A percentile compares a stretch with the other conserved stretches of the same genome.
Evolutionary conservation across 2,113 vertebrate genomes (phyloP).

Genomic region (Eurystomus gularis): DNA sequence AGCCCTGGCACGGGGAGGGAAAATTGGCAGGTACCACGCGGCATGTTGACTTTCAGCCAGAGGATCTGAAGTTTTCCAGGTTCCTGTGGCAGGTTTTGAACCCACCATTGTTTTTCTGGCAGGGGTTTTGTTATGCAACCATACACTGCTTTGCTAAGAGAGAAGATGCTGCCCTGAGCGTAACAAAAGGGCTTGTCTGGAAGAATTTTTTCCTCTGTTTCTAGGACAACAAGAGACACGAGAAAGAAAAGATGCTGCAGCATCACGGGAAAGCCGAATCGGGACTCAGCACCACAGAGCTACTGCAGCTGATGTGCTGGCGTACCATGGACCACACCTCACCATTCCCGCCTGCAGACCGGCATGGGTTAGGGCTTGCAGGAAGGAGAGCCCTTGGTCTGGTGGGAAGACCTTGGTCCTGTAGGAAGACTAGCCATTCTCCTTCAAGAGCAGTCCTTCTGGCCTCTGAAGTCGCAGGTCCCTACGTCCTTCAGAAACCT

Average conservation of each 20-base stretch:
- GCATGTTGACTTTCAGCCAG: not conserved
- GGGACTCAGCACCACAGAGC: not conserved
- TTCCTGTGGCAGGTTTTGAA: not conserved
- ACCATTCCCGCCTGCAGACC: not conserved
- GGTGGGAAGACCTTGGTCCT: not conserved
- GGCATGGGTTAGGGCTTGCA: not conserved
- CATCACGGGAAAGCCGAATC: not conserved
- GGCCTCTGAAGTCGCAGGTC: not conserved
- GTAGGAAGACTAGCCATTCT: not conserved
- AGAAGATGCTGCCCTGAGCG: not conserved
- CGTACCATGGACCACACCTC: accelerated
- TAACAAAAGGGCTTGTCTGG: slow-evolving; percentile 22
- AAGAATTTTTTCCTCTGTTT: slow-evolving; percentile 53
- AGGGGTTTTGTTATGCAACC: not conserved
- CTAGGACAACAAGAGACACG: slow-evolving; percentile 60
- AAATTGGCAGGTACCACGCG: not conserved
- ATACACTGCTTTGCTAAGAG: not conserved
- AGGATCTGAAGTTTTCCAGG: not conserved
- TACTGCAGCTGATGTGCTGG: not conserved
- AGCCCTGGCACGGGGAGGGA: not conserved
- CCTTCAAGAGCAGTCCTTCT: not conserved
- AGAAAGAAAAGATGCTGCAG: slow-evolving; percentile 33
- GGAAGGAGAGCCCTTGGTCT: not conserved
- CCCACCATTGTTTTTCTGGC: not conserved
- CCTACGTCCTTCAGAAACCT: not conserved